These are phyloP conservation scores for Lasioglossum villosulum DNA, from an alignment of 2,888 invertebrate genomes.

Conservation along the genomic window DNA sequence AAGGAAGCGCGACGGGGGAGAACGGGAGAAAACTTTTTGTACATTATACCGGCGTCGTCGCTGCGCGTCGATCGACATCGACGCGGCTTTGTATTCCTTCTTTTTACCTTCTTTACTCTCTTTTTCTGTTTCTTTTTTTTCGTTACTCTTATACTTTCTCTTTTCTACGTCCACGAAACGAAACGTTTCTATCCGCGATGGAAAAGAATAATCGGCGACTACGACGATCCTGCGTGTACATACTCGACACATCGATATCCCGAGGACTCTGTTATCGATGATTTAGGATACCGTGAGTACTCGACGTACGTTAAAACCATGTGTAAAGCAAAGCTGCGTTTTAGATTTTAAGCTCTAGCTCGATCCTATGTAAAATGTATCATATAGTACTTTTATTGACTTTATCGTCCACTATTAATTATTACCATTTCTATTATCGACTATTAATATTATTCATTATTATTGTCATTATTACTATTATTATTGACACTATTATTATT, in stretches of 20 bases:
- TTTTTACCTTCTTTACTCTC: conserved; percentile 10
- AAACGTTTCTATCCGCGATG: conserved; percentile 13
- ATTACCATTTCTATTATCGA: conserved; percentile 79
- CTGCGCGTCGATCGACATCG: conserved; percentile 44
- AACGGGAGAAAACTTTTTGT: conserved; percentile 67
- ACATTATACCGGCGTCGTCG: conserved; percentile 66
- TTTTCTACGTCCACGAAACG: not conserved
- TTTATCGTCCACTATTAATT: conserved; percentile 62
- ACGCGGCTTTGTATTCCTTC: conserved; percentile 15
- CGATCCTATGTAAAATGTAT: conserved; percentile 81
- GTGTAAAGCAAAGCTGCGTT: conserved; percentile 62
- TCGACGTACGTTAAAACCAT: conserved; percentile 50
- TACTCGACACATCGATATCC: conserved; percentile 64
- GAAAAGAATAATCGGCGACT: conserved; percentile 38
- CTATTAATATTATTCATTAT: conserved; percentile 69
- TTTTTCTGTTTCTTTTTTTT: not conserved
- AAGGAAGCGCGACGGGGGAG: not conserved
- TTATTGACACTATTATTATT: conserved; percentile 73
- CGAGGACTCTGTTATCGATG: conserved; percentile 63
- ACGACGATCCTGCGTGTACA: conserved; percentile 67
- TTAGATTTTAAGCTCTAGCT: conserved; percentile 76
- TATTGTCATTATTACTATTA: conserved; percentile 71
- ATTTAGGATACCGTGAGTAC: conserved; percentile 56
- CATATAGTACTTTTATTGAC: conserved; percentile 73
- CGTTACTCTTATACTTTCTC: conserved; percentile 13